Base-by-base conservation (phyloP, 2,888 invertebrate genomes). In the Drosophila nigricruria region DNA sequence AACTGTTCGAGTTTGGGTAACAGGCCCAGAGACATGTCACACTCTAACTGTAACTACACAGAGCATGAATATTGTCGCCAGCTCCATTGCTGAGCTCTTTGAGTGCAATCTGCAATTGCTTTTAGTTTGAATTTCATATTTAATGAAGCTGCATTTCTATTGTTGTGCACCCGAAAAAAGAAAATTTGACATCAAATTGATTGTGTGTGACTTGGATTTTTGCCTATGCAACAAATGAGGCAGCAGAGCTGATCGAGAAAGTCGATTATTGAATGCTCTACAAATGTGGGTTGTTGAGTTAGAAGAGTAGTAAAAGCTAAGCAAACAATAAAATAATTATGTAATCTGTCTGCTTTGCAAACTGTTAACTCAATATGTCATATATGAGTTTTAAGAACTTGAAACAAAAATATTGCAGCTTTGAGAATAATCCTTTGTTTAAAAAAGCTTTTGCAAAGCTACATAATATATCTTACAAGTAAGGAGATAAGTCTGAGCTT, bases 61-160 rank as follows among this genome's bases (percentile, higher is more conserved):
- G 20, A 66, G 49, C 70, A 36, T 50, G 61, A 32, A 66, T 60
- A 47, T 56, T 64, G 79, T 74, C 45, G 36, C 53, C 53, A 53
- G 10, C 20, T 25, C 38, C 34, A 30, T 43, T 43, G 53, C 69
- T 40, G 23, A 27, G 36, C 34, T 38, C 47, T 61, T 67, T 64
- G 73, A 67, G 50, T 70, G 66, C 87, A 70, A 72, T 69, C 77
- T 89, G 70, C 76, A 65, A 60, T 85, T 69, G 82, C 89, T 86
- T 86, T 86, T 88, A 86, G 86, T 80, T 88, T 66, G 88, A 78
- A 79, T 79, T 81, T 81, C 78, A 83, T 87, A 83, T 84, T 84
- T 89, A 84, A 84, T 89, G 89, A 89, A 89, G 87, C 84, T 61
- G 69, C 82, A 87, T 77, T 84, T 79, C 50, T 52, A 79, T 81